Evolutionary conservation across 2,113 vertebrate genomes (phyloP).

Genomic region (Hyla sarda): DNA sequence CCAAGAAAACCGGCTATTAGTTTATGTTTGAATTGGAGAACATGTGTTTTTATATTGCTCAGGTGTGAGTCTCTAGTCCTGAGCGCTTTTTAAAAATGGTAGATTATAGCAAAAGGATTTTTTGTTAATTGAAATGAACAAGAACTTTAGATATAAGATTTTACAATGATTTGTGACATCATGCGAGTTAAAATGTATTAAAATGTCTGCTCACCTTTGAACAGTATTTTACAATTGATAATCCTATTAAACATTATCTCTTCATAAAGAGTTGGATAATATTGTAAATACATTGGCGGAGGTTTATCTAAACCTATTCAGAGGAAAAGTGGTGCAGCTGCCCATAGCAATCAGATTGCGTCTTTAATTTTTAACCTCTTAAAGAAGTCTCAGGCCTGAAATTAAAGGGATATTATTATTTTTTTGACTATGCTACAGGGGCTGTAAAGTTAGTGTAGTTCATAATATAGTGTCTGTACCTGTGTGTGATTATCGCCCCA

Average conservation of each 20-base stretch:
- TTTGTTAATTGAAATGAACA: slow-evolving; percentile 29
- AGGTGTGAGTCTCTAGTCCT: slow-evolving; percentile 30
- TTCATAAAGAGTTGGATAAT: background rate
- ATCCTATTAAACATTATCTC: background rate
- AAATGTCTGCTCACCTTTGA: background rate
- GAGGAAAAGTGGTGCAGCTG: too few relatives aligned
- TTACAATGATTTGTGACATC: slow-evolving; percentile 25
- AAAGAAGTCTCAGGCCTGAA: too few relatives aligned
- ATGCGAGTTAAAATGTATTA: background rate
- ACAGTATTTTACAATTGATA: background rate
- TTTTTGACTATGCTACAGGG: too few relatives aligned
- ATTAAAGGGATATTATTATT: too few relatives aligned
- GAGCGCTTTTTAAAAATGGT: slow-evolving; percentile 43
- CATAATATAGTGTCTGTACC: too few relatives aligned
- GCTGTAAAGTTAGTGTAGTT: too few relatives aligned
- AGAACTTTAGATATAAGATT: background rate
- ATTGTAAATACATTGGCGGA: background rate
- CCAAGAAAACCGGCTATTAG: slow-evolving; percentile 57
- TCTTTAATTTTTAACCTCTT: too few relatives aligned
- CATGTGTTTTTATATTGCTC: slow-evolving; percentile 49
- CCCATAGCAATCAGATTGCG: too few relatives aligned
- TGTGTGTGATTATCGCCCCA: too few relatives aligned
- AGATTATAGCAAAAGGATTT: slow-evolving; percentile 37
- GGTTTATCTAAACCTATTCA: too few relatives aligned
- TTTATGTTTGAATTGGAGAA: slow-evolving; percentile 53